Conservation (phyloP, 2,888 invertebrate species). For the Diplolepis rosae region DNA sequence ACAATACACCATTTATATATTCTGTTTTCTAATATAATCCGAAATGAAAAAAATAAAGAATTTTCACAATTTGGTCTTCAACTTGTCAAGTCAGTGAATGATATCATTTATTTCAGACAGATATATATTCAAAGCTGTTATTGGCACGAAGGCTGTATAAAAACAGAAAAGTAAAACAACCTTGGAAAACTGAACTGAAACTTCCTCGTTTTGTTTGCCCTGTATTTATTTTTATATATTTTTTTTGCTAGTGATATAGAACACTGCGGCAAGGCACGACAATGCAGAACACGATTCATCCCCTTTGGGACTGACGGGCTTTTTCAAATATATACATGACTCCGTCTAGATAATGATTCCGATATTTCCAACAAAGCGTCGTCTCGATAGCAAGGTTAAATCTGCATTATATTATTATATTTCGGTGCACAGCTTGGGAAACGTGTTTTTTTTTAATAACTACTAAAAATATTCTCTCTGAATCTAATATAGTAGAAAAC, state of each 20-base stretch:
- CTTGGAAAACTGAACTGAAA: neutral
- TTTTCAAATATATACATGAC: constrained; percentile 16
- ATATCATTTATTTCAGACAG: neutral
- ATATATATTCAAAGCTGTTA: neutral
- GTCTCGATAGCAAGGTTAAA: constrained; percentile 13
- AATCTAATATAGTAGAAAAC: too few species aligned
- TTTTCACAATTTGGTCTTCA: neutral
- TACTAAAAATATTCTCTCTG: too few species aligned
- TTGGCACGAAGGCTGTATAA: neutral
- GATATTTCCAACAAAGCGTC: constrained; percentile 8
- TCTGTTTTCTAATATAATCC: neutral
- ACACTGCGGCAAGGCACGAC: constrained; percentile 15
- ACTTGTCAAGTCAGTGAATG: neutral
- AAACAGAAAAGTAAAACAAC: neutral
- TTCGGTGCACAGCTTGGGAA: neutral
- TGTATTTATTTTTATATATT: constrained; percentile 21
- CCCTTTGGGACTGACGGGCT: constrained; percentile 27
- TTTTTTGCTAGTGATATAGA: constrained; percentile 11
- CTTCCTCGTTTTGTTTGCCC: neutral
- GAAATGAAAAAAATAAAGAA: neutral
- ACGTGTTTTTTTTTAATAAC: too few species aligned
- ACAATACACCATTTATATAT: neutral
- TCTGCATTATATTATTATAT: constrained; percentile 16
- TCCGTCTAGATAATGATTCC: constrained; percentile 22
- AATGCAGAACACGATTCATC: constrained; percentile 12